A percentile compares a stretch with the other conserved stretches of the same genome.
Evolutionary conservation across 2,113 vertebrate species (phyloP).

Genomic region (Nannobrachium achirus): DNA sequence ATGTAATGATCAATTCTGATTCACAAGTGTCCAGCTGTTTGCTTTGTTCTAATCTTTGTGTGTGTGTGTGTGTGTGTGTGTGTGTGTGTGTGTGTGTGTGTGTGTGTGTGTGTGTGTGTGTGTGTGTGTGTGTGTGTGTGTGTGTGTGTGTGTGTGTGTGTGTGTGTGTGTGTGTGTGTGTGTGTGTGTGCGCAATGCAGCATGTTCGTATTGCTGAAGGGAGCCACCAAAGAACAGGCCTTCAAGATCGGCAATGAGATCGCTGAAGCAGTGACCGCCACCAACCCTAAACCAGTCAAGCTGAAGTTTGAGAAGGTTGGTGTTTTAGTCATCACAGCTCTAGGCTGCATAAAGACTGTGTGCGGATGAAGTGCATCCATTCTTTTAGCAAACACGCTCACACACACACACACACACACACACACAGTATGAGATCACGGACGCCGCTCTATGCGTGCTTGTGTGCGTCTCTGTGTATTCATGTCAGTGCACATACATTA

Average conservation of each 20-base stretch:
- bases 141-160: not conserved
- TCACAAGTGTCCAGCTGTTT: too few species aligned
- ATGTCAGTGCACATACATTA: not conserved
- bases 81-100: too few species aligned
- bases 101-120: too few species aligned
- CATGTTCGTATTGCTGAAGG: constrained; percentile 97
- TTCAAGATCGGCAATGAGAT: constrained; percentile 98
- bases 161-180: constrained; percentile 8
- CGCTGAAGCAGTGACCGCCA: constrained; percentile 95
- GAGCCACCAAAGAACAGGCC: constrained; percentile 97
- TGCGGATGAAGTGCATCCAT: not conserved
- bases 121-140: too few species aligned
- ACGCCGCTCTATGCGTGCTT: constrained; percentile 9
- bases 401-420: not conserved
- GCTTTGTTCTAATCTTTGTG: too few species aligned
- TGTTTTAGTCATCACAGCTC: too few species aligned
- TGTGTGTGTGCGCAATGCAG: too few species aligned
- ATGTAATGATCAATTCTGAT: too few species aligned
- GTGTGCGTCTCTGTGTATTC: not conserved
- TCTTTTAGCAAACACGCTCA: not conserved
- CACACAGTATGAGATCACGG: not conserved
- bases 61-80: too few species aligned
- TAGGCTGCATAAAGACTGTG: not conserved
- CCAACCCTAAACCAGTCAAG: constrained; percentile 95
- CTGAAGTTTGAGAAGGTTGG: constrained; percentile 98